These are phyloP conservation scores for Apeira syringaria DNA, from an alignment of 2,888 invertebrate species.

Conservation along the genomic window DNA sequence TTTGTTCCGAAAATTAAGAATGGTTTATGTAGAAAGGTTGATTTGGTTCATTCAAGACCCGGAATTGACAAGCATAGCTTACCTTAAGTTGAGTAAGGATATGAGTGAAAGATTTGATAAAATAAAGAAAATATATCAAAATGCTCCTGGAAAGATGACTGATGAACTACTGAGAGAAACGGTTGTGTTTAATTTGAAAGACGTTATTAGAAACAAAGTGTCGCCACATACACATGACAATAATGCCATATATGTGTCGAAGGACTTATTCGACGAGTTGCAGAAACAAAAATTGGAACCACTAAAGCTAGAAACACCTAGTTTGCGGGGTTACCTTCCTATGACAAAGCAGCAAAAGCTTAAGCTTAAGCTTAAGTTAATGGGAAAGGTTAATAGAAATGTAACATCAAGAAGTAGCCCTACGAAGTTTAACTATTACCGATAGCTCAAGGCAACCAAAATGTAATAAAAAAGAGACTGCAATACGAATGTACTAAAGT, in stretches of 20 bases:
- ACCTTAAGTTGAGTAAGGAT: background rate
- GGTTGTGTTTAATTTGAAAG: background rate
- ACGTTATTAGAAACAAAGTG: background rate
- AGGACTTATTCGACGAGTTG: background rate
- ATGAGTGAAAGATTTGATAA: background rate
- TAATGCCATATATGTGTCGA: slow-evolving; percentile 1
- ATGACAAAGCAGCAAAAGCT: slow-evolving; percentile 2
- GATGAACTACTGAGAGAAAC: background rate
- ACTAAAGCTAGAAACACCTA: background rate
- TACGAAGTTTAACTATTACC: too few species aligned
- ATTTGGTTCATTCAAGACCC: slow-evolving; percentile 1
- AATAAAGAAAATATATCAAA: background rate
- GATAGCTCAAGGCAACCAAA: too few species aligned
- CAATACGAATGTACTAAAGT: too few species aligned
- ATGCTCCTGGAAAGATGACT: background rate
- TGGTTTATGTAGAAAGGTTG: background rate
- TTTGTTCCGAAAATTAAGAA: background rate
- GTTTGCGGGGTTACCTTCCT: background rate
- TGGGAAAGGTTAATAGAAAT: too few species aligned
- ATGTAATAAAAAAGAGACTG: too few species aligned
- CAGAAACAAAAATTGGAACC: background rate
- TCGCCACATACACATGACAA: background rate
- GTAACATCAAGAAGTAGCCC: too few species aligned
- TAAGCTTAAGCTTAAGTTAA: background rate
- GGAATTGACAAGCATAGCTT: background rate